Conservation (phyloP, 2,888 invertebrate species). For the Stramonita haemastoma region DNA sequence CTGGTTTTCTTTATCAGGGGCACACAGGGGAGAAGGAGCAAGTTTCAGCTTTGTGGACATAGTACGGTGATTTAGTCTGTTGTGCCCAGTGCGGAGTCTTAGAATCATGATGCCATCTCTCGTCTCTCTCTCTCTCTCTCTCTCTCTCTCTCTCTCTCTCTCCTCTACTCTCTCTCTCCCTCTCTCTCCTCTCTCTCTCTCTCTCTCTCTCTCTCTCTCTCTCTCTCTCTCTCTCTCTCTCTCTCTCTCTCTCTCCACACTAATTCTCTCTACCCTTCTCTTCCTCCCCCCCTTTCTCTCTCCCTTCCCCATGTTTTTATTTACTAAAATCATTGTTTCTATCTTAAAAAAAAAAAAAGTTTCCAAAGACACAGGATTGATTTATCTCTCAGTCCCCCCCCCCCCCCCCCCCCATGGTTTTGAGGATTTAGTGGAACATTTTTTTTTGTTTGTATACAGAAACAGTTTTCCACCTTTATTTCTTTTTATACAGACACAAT, state of each 20-base stretch:
- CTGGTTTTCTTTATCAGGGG: no score
- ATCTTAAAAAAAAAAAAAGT: background rate
- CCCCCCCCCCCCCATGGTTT: background rate
- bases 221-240: background rate
- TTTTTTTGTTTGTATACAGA: no score
- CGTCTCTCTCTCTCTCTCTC: background rate
- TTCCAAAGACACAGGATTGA: background rate
- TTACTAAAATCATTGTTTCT: background rate
- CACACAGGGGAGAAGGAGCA: no score
- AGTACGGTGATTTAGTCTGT: no score
- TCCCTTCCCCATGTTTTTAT: background rate
- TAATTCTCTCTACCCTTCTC: no score
- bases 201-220: background rate
- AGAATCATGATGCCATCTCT: no score
- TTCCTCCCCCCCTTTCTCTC: no score
- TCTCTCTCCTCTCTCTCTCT: background rate
- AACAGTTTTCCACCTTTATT: no score
- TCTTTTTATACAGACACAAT: no score
- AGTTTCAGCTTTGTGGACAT: no score
- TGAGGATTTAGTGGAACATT: background rate
- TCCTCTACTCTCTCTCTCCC: background rate
- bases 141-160: background rate
- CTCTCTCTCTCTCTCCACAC: no score
- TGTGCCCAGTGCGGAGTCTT: no score
- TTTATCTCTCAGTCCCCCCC: background rate